Base-by-base conservation (phyloP, 2,113 vertebrate species). In the Mola mola region DNA sequence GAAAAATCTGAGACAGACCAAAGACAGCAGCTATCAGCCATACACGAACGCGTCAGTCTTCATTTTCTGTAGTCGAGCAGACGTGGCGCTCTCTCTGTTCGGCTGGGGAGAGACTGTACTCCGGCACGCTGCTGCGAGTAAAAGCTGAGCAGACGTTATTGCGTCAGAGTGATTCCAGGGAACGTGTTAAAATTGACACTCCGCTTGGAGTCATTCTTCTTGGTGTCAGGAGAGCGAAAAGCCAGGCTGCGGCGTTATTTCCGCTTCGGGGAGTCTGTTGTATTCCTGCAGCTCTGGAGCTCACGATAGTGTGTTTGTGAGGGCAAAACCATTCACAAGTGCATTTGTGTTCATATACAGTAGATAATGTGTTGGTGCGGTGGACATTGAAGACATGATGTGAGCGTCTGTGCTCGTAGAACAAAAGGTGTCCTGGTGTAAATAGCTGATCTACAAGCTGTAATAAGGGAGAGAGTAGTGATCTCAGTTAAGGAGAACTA, bases 381-480 rank as follows among this genome's bases (percentile, higher is more conserved):
- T 33, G 47, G 33, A 66, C 68, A 50, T 25, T 56, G 28, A 52
- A 62, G 52, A 52, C 29, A 5, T 9, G 36, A 17, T 66, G 25
- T 33, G 57, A 60, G 71, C 42, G 59, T 52, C 63, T 72, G 75
- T 82, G 78, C 66, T 65, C 57, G 34, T 29, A 47, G 33, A 64
- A 36, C 38, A 43, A 34, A 24, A 49, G 12, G 69, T 59, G n/a
- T n/a, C n/a, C n/a, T n/a, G n/a, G 57, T 60, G 60, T 49, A 29
- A 59, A 16, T 49, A 48, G 78, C 67, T 60, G 68, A 81, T 78
- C 66, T 81, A 78, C 57, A 82, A 81, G 80, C 75, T 63, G 48
- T 55, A 65, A 59, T 43, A 25, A 51, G 24, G 42, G 44, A 46
- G 11, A n/a, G 21, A 12, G 40, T 25, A 13, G 50, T 46, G 16